These are phyloP conservation scores for Lamellibrachia columna DNA, from an alignment of 2,888 invertebrate species.

Conservation along the genomic window DNA sequence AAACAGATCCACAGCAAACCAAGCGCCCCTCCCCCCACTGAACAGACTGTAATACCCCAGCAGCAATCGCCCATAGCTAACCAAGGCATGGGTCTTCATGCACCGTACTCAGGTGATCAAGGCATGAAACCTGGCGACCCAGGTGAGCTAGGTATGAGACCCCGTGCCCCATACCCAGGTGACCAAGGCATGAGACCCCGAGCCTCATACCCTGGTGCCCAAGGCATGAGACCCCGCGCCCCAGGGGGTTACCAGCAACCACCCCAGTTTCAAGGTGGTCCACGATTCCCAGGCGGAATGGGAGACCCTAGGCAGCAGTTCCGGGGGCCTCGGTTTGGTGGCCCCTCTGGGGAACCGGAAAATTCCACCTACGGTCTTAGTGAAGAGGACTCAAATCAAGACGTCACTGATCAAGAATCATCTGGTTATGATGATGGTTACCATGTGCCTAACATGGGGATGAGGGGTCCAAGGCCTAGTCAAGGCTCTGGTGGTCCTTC, in stretches of 20 bases:
- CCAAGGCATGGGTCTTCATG: neutral
- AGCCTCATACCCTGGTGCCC: neutral
- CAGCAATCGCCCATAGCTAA: neutral
- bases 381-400: neutral
- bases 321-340: slow-evolving; percentile 25
- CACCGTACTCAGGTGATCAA: neutral
- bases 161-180: neutral
- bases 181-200: neutral
- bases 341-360: slow-evolving; percentile 16
- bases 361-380: neutral
- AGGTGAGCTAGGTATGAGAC: slow-evolving; percentile 8
- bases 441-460: slow-evolving; percentile 7
- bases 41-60: neutral
- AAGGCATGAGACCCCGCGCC: neutral
- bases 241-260: slow-evolving; percentile 19
- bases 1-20: neutral
- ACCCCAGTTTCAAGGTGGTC: slow-evolving; percentile 13
- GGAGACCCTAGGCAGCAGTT: neutral
- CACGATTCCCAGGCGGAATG: neutral
- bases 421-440: neutral
- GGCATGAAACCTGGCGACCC: neutral
- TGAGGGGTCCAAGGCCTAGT: slow-evolving; percentile 21
- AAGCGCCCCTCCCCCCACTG: neutral
- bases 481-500: neutral
- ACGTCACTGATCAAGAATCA: neutral